Base-by-base conservation (phyloP, 1,140 invertebrate genomes). In the Drosophila pseudoananassae region DNA sequence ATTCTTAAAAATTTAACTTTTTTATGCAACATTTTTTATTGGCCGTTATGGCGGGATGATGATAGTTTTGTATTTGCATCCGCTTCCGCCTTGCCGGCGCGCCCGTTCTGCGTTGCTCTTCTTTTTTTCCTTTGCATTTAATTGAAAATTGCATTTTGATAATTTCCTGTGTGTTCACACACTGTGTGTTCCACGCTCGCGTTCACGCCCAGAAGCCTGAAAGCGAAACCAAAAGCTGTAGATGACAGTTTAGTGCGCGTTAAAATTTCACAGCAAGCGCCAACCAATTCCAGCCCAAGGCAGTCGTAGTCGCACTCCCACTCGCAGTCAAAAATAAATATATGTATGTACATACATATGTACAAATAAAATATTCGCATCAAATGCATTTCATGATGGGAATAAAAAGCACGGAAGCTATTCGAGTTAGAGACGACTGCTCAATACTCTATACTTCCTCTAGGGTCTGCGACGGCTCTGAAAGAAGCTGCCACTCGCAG, bases 61-160 rank as follows among this genome's bases (percentile, higher is more conserved):
- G 38, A 3, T 40, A 40, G 38, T 14, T 40, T 14, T 40, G 8
- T 20, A 9, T 31, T 29, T 47, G 36, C 20, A 23, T 53, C 40
- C 25, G 57, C 61, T 57, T 77, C 46, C 43, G 31, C 12, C 3
- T n/a, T 54, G 25, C 38, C 38, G 31, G 33, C 33, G 33, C 33
- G 33, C 9, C 55, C 31, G 20, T 10, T 27, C 12, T 47, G 23
- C 6, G 12, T 14, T 43, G 23, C 6, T 20, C 29, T 20, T 33
- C 7, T 31, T 12, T 10, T 68, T 46, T 20, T 36, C 31, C 38
- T 38, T 49, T 38, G 59, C 46, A 54, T 73, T 77, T 61, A 69
- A 78, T 60, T 78, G 51, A 57, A 83, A 78, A 82, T 70, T 78
- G 74, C 79, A 83, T 78, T 74, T 82, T 74, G 63, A 74, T 82